Evolutionary conservation across 2,113 vertebrate species (phyloP).

Genomic region (Saguinus midas): DNA sequence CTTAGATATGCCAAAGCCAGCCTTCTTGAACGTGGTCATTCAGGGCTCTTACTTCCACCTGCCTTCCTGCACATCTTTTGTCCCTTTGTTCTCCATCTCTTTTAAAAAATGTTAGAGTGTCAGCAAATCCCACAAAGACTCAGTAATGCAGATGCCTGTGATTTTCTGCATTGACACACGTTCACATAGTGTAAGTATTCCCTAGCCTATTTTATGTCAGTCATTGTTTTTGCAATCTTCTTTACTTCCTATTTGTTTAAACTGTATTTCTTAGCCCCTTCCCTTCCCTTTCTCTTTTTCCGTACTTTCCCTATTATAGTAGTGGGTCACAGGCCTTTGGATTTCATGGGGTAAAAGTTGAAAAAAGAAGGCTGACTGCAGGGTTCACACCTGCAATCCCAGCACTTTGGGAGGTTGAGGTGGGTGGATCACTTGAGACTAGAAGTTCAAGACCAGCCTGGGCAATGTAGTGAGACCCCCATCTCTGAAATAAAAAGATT

Average conservation of each 20-base stretch:
- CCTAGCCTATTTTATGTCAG: neutral
- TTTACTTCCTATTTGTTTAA: constrained; percentile 47
- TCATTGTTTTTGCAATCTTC: constrained; percentile 51
- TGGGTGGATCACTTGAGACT: too few species aligned
- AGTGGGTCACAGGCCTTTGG: neutral
- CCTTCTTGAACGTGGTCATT: neutral
- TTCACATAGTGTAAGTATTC: constrained; percentile 14
- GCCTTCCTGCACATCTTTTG: neutral
- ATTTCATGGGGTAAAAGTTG: neutral
- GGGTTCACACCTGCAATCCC: too few species aligned
- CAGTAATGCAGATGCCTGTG: neutral
- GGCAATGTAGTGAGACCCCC: too few species aligned
- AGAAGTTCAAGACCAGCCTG: too few species aligned
- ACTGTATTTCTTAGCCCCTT: neutral
- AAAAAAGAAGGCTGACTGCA: neutral
- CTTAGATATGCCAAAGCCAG: neutral
- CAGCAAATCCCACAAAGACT: neutral
- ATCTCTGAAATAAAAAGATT: neutral
- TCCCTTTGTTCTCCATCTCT: neutral
- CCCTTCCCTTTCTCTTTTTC: neutral
- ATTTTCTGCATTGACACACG: constrained; percentile 30
- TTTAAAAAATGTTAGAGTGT: neutral
- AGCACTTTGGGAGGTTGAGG: too few species aligned
- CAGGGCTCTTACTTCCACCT: neutral
- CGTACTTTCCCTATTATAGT: neutral